Base-by-base conservation (phyloP, 2,113 vertebrate genomes). In the Xiphophorus maculatus region DNA sequence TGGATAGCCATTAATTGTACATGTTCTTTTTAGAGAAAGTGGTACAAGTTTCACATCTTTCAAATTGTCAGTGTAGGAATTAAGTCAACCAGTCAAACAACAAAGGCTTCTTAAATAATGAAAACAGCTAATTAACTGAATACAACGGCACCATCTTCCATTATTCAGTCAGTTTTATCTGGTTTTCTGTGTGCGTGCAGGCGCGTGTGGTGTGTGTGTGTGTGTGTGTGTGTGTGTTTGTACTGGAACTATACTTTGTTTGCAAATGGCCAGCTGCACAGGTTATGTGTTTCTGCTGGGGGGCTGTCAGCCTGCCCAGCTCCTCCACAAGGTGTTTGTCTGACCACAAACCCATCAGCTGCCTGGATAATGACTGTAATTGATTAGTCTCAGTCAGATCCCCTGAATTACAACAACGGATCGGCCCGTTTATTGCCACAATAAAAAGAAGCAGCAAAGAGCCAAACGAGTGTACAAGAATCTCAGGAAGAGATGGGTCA, bases 301-400 rank as follows among this genome's bases (percentile, higher is more conserved):
- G 51, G 32, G 35, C 73, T 10, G 48, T 73, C 64, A 63, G 69
- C 69, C 70, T 84, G 73, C 81, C 80, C 74, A 0, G 64, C 60
- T 48, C 82, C 83, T 82, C 68, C 33, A 77, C 83, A 78, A 80
- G 87, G 85, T 27, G 87, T 33, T n/a, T 2, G 89, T 85, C 84
- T 84, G 67, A 67, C 84, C 86, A 88, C 87, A 88, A 90, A 92
- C 77, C 79, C 85, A 82, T 91, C 76, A 92, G 89, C 89, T 77
- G 83, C 88, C 76, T 40, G 88, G 76, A 81, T 94, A 93, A 93
- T 89, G 82, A 40, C 25, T 79, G 32, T 93, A 91, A 90, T 91
- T 94, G 88, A 94, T 94, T 92, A 89, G 73, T 60, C 70, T 91
- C 85, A 85, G 92, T 84, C 87, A 84, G 66, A 94, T 90, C 90